Evolutionary conservation across 2,888 invertebrate genomes (phyloP).

Genomic region (Megalurothrips usitatus): DNA sequence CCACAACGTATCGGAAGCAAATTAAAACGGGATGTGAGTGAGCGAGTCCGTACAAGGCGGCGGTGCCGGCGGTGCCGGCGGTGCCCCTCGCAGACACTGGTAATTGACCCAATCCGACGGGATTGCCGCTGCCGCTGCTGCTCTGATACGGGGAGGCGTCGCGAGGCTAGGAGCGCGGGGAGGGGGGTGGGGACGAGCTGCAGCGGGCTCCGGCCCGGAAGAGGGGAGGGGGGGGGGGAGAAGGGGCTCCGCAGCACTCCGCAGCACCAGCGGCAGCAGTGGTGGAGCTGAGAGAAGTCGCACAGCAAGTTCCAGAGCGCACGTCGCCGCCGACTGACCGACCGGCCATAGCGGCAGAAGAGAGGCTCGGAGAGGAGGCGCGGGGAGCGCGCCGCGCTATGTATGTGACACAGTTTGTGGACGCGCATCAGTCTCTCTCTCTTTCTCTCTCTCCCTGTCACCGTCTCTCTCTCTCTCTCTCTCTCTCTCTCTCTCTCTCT

Average conservation of each 20-base stretch:
- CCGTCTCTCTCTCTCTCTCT: too few species aligned
- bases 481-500: too few species aligned
- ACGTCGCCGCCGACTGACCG: neutral
- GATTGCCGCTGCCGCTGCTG: neutral
- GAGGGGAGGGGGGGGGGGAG: too few species aligned
- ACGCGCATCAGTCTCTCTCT: too few species aligned
- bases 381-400: neutral
- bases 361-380: neutral
- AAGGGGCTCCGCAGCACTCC: too few species aligned
- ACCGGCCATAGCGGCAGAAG: neutral
- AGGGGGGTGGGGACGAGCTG: too few species aligned
- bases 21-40: conserved; percentile 15
- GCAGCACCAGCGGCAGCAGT: too few species aligned
- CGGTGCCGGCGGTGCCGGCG: neutral
- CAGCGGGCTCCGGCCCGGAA: too few species aligned
- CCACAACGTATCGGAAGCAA: conserved; percentile 1
- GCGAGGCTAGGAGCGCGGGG: too few species aligned
- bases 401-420: neutral
- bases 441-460: too few species aligned
- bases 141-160: too few species aligned
- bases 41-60: neutral
- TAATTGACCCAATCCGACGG: conserved; percentile 6
- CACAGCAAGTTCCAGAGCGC: conserved; percentile 14
- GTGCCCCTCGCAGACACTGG: neutral
- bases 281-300: too few species aligned